phyloP scores from a whole-genome alignment of 1,140 invertebrate genomes.

The Gonatopus flavifemur region DNA sequence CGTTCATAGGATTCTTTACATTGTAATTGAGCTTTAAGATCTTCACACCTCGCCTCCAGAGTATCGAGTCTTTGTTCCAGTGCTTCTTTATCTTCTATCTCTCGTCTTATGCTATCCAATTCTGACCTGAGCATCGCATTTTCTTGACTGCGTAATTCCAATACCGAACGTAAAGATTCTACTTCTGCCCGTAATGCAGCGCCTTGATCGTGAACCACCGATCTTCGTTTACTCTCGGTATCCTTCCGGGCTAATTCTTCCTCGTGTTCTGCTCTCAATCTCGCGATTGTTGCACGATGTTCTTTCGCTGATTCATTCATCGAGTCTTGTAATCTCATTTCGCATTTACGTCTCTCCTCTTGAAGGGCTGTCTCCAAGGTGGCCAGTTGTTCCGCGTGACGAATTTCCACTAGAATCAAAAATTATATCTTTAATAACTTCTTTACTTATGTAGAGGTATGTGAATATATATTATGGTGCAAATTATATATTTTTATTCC shows the following conservation, averaged over 20 bases:
- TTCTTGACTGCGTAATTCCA: constrained; percentile 75
- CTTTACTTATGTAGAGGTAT: not conserved
- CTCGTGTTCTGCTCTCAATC: constrained; percentile 51
- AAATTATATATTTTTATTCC: too few species aligned
- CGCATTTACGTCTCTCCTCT: constrained; percentile 32
- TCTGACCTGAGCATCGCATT: constrained; percentile 69
- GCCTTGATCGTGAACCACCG: constrained; percentile 40
- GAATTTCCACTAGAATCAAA: constrained; percentile 40
- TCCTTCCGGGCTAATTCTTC: constrained; percentile 42
- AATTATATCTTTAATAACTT: too few species aligned
- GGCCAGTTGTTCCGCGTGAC: constrained; percentile 35
- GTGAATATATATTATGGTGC: too few species aligned
- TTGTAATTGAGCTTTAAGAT: constrained; percentile 68
- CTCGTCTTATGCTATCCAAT: constrained; percentile 62
- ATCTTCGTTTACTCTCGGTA: constrained; percentile 38
- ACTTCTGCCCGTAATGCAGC: constrained; percentile 65
- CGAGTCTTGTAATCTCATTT: constrained; percentile 34
- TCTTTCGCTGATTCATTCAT: constrained; percentile 36
- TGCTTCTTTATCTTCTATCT: constrained; percentile 63
- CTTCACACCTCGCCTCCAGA: constrained; percentile 69
- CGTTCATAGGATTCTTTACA: constrained; percentile 59
- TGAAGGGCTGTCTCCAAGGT: constrained; percentile 33
- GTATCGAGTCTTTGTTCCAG: constrained; percentile 62
- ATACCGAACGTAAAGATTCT: constrained; percentile 72
- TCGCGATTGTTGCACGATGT: constrained; percentile 43